Percentiles rank a stretch among this genome's conserved stretches.
phyloP scores from a whole-genome alignment of 1,140 invertebrate genomes.

The Drosophila guanche region DNA sequence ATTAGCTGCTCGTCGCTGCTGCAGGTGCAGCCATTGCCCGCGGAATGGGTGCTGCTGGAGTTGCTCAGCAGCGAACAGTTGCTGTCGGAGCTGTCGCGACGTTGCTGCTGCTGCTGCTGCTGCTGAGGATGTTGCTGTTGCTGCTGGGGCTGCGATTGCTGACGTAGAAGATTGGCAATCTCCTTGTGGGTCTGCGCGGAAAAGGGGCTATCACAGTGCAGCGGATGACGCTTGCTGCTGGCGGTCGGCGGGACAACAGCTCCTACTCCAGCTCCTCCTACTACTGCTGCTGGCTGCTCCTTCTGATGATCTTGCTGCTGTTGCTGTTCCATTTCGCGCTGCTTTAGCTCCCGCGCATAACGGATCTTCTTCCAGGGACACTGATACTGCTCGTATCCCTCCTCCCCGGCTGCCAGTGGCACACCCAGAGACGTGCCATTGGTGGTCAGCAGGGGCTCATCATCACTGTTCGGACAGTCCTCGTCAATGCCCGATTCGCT shows the following conservation, averaged over 20 bases:
- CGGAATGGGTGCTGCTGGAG: constrained; percentile 60
- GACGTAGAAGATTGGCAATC: constrained; percentile 73
- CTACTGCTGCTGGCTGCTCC: constrained; percentile 6
- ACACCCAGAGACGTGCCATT: not conserved
- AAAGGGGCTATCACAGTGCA: constrained; percentile 75
- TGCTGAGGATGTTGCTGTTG: constrained; percentile 44
- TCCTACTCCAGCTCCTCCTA: constrained; percentile 30
- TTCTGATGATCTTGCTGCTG: constrained; percentile 37
- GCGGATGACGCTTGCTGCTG: constrained; percentile 61
- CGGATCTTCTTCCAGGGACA: constrained; percentile 83
- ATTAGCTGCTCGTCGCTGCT: constrained; percentile 49
- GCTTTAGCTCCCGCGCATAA: constrained; percentile 79
- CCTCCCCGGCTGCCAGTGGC: constrained; percentile 4
- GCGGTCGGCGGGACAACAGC: constrained; percentile 48
- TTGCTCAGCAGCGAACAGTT: constrained; percentile 81
- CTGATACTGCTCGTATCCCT: constrained; percentile 75
- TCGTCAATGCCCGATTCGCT: constrained; percentile 77
- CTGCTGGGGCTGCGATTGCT: constrained; percentile 65
- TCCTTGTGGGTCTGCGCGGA: constrained; percentile 81
- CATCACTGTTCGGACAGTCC: constrained; percentile 67
- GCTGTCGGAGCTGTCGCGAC: constrained; percentile 79
- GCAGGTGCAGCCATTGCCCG: constrained; percentile 72
- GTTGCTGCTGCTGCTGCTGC: constrained; percentile 67
- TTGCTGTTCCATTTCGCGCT: constrained; percentile 67
- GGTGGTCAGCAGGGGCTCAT: constrained; percentile 32